phyloP scores from a whole-genome alignment of 2,113 vertebrate species.

The Microtus richardsoni region DNA sequence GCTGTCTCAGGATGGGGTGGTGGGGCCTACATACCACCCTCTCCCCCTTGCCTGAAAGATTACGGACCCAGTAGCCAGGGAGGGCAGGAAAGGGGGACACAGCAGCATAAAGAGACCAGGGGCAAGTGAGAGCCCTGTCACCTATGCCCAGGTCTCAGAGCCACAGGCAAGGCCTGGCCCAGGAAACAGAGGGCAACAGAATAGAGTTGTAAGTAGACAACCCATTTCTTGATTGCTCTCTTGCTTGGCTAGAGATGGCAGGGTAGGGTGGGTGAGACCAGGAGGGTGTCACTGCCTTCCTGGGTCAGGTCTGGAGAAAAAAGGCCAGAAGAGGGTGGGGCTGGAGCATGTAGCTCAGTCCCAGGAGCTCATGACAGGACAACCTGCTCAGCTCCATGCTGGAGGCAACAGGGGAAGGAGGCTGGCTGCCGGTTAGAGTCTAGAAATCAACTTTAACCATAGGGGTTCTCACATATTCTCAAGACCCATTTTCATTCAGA shows the following conservation, averaged over 20 bases:
- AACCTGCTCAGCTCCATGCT: not conserved
- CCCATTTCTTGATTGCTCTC: not conserved
- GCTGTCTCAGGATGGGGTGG: not conserved
- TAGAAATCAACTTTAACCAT: not conserved
- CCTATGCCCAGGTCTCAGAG: not conserved
- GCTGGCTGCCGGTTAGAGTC: not conserved
- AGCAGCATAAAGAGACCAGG: conserved; percentile 37
- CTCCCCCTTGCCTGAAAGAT: not conserved
- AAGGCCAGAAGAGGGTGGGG: not conserved
- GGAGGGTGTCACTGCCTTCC: not conserved
- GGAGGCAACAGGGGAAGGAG: not conserved
- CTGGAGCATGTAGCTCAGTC: not conserved
- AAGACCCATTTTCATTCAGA: conserved; percentile 37
- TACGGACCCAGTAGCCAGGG: not conserved
- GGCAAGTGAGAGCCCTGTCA: not conserved
- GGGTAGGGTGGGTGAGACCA: not conserved
- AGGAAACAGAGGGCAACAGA: not conserved
- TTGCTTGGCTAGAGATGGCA: not conserved
- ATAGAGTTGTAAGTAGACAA: not conserved
- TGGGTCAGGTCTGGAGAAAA: not conserved
- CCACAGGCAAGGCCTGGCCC: not conserved
- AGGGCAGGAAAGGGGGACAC: conserved; percentile 17
- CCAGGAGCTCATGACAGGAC: not conserved
- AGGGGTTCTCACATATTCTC: not conserved
- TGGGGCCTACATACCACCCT: not conserved